These are phyloP conservation scores for Phaedon cochleariae DNA, from an alignment of 2,888 invertebrate genomes.

Conservation along the genomic window DNA sequence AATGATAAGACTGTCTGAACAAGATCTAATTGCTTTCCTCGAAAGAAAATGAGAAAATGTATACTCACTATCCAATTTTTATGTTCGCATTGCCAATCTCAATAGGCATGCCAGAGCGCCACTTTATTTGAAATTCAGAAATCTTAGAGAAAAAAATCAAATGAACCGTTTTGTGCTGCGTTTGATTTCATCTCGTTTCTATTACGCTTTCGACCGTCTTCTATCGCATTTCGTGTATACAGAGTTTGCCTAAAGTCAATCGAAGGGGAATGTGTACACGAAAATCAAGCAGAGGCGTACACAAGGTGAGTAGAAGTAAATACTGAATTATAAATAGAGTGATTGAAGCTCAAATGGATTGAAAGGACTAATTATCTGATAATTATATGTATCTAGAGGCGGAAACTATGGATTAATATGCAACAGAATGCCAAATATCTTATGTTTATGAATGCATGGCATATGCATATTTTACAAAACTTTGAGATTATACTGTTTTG, in stretches of 20 bases:
- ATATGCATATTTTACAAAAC: too few species aligned
- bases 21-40: constrained; percentile 24
- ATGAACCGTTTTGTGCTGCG: constrained; percentile 54
- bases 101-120: constrained; percentile 15
- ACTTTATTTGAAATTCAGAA: constrained; percentile 38
- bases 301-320: background rate
- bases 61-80: constrained; percentile 30
- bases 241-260: constrained; percentile 57
- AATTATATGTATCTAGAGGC: too few species aligned
- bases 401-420: too few species aligned
- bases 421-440: too few species aligned
- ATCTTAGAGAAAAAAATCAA: constrained; percentile 48
- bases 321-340: too few species aligned
- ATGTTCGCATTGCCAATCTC: constrained; percentile 24
- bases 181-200: constrained; percentile 56
- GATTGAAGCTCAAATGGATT: background rate
- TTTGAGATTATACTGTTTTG: too few species aligned
- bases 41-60: constrained; percentile 10
- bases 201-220: constrained; percentile 48
- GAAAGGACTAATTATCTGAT: too few species aligned
- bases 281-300: background rate
- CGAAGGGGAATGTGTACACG: constrained; percentile 47
- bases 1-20: background rate
- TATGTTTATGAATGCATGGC: too few species aligned
- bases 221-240: constrained; percentile 56